phyloP scores from a whole-genome alignment of 2,797 vertebrate genomes.

The Phylloscopus collybita region DNA sequence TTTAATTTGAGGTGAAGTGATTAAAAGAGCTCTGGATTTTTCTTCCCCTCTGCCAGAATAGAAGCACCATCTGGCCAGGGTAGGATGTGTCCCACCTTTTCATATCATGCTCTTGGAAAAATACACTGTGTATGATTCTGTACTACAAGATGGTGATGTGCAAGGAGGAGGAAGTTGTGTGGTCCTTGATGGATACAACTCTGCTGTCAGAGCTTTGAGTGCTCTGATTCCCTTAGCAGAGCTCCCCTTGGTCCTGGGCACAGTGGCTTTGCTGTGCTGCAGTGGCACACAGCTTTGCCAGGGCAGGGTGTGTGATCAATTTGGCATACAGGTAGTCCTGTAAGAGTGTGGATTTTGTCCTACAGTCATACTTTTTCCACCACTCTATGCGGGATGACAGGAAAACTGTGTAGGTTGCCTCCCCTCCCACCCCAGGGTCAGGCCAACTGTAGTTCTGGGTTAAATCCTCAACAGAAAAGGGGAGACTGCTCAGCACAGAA shows the following conservation, averaged over 20 bases:
- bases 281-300: not conserved
- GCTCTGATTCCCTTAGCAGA: not conserved
- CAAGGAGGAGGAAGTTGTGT: not conserved
- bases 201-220: not conserved
- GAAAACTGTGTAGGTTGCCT: not conserved
- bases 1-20: not conserved
- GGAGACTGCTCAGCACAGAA: not conserved
- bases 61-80: not conserved
- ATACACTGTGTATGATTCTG: not conserved
- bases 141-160: not conserved
- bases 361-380: not conserved
- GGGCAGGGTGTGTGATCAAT: rapidly evolving
- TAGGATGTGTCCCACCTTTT: not conserved
- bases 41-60: not conserved
- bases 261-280: rapidly evolving
- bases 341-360: not conserved
- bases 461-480: not conserved
- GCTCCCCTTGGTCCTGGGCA: not conserved
- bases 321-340: not conserved
- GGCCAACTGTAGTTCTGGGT: not conserved
- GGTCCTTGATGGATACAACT: not conserved
- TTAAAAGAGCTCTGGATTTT: constrained; percentile 10
- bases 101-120: not conserved
- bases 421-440: not conserved
- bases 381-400: not conserved